Evolutionary conservation across 2,888 invertebrate genomes (phyloP).

Genomic region (Hymenopus coronatus): DNA sequence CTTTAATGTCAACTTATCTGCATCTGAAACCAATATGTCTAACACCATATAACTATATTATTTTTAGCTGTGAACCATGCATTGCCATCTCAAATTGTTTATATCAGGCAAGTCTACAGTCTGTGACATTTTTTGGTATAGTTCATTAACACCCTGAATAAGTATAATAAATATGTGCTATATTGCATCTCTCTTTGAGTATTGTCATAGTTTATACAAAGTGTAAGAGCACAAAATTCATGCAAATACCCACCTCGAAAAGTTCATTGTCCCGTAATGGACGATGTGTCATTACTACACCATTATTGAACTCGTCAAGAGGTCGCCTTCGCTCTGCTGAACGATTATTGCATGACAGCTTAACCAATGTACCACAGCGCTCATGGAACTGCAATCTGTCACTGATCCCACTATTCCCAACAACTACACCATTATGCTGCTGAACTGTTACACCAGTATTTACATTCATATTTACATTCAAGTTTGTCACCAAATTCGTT

Average conservation of each 20-base stretch:
- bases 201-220: too few species aligned
- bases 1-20: too few species aligned
- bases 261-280: constrained; percentile 83
- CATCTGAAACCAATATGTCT: too few species aligned
- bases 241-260: constrained; percentile 63
- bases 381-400: constrained; percentile 83
- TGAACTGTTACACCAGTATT: not conserved
- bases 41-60: too few species aligned
- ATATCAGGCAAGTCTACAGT: too few species aligned
- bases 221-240: too few species aligned
- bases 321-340: constrained; percentile 86
- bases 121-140: too few species aligned
- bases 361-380: constrained; percentile 83
- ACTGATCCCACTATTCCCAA: not conserved
- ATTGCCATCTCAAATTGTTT: too few species aligned
- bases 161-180: too few species aligned
- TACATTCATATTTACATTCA: constrained; percentile 47
- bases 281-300: constrained; percentile 91
- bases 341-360: constrained; percentile 74
- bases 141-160: too few species aligned
- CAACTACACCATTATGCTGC: not conserved
- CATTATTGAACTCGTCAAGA: constrained; percentile 92
- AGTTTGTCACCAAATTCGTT: constrained; percentile 46
- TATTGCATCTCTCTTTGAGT: too few species aligned
- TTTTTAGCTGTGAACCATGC: too few species aligned